Conservation (phyloP, 2,888 invertebrate genomes). For the Zootermopsis nevadensis region DNA sequence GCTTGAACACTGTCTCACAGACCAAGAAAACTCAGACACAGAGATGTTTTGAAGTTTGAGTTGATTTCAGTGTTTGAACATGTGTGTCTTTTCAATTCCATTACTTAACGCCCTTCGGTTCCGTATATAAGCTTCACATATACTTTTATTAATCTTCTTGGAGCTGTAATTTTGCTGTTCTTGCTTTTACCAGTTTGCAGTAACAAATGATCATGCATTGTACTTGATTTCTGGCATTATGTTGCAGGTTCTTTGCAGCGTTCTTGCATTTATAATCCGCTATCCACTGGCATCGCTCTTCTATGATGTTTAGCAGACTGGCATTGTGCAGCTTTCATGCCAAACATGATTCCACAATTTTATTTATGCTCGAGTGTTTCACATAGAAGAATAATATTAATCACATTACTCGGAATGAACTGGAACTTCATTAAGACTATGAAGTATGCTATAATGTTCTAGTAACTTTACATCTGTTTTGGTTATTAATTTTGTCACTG, state of each 20-base stretch:
- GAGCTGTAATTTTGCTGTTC: no score
- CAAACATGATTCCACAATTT: not conserved
- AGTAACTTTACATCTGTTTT: no score
- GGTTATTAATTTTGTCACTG: not conserved
- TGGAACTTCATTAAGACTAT: not conserved
- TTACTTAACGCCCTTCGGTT: no score
- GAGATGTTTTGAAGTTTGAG: no score
- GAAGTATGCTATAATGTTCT: no score
- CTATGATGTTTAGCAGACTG: constrained; percentile 70
- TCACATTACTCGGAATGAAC: not conserved
- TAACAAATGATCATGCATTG: not conserved
- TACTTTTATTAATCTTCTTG: no score
- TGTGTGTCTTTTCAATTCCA: no score
- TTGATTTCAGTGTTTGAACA: no score
- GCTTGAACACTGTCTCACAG: no score
- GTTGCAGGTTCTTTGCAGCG: constrained; percentile 68
- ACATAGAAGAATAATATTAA: not conserved
- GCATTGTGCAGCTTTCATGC: not conserved
- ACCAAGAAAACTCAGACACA: no score
- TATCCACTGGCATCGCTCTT: constrained; percentile 90
- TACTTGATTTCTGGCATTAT: constrained; percentile 52
- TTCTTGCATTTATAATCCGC: constrained; percentile 83
- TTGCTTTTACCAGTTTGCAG: no score
- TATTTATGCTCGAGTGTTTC: not conserved
- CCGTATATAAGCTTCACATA: no score